Evolutionary conservation across 2,888 invertebrate genomes (phyloP), one percentile per base, ranked within the genome.

Genomic region (Athrips mouffetella): DNA sequence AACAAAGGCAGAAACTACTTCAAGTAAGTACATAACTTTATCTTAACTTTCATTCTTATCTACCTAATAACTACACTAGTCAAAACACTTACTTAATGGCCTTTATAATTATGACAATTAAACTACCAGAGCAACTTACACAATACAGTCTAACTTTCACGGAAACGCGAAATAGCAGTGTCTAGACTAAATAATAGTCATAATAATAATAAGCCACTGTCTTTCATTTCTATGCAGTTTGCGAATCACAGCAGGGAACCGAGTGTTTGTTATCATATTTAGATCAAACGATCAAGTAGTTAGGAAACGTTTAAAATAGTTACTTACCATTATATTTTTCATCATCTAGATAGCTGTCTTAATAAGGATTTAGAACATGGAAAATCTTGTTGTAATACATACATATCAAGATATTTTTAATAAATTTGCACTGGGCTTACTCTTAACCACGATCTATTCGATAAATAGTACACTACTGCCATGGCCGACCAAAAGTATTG

Each of bases 41-140:
- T n/a, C n/a, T n/a, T n/a, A n/a, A n/a, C n/a, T n/a, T n/a, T n/a
- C n/a, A n/a, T n/a, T n/a, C n/a, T n/a, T n/a, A n/a, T n/a, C n/a
- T n/a, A n/a, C n/a, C n/a, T n/a, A n/a, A n/a, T n/a, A n/a, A n/a
- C n/a, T n/a, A n/a, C n/a, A n/a, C n/a, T n/a, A n/a, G n/a, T n/a
- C n/a, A n/a, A 10, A 37, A 37, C 37, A 37, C 37, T 15, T n/a
- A n/a, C n/a, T n/a, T n/a, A n/a, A n/a, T n/a, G n/a, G n/a, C n/a
- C n/a, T n/a, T n/a, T n/a, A n/a, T n/a, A n/a, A 21, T 37, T 37
- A 37, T 37, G 37, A 8, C 21, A 37, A 37, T 37, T 37, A 37
- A 37, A 37, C 20, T 18, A 18, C 11, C 21, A 20, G 18, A 20
- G 11, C 21, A n/a, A 21, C 21, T 37, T 37, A 21, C 20, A 37